These are phyloP conservation scores for Clamator glandarius DNA, from an alignment of 2,797 vertebrate genomes.

Conservation along the genomic window DNA sequence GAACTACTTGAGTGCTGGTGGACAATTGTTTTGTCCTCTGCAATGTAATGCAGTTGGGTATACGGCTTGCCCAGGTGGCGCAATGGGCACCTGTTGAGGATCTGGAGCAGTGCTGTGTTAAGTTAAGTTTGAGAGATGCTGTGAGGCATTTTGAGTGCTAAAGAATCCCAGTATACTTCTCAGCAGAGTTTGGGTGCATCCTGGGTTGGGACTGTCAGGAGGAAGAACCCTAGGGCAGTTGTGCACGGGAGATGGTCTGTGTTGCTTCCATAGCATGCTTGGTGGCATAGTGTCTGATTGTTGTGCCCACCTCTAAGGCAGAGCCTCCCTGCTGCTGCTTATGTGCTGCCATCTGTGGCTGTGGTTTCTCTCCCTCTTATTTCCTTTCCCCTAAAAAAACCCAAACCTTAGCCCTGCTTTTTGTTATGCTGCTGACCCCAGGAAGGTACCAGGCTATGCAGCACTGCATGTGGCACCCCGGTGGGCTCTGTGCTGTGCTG, in stretches of 20 bases:
- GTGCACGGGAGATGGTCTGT: neutral
- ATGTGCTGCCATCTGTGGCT: neutral
- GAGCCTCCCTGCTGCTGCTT: neutral
- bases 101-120: neutral
- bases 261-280: neutral
- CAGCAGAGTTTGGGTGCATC: neutral
- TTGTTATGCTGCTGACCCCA: neutral
- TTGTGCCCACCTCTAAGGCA: neutral
- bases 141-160: neutral
- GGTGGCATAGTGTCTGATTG: neutral
- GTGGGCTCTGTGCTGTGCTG: neutral
- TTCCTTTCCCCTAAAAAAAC: neutral
- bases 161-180: neutral
- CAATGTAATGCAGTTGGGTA: fast-evolving
- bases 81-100: neutral
- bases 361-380: neutral
- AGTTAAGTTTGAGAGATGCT: neutral
- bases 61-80: neutral
- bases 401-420: neutral
- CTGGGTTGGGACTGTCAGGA: neutral
- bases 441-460: fast-evolving
- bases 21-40: neutral
- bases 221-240: neutral
- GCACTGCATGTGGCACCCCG: fast-evolving
- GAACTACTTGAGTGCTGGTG: neutral